Evolutionary conservation across 2,113 vertebrate species (phyloP).

Genomic region (Podarcis raffonei): DNA sequence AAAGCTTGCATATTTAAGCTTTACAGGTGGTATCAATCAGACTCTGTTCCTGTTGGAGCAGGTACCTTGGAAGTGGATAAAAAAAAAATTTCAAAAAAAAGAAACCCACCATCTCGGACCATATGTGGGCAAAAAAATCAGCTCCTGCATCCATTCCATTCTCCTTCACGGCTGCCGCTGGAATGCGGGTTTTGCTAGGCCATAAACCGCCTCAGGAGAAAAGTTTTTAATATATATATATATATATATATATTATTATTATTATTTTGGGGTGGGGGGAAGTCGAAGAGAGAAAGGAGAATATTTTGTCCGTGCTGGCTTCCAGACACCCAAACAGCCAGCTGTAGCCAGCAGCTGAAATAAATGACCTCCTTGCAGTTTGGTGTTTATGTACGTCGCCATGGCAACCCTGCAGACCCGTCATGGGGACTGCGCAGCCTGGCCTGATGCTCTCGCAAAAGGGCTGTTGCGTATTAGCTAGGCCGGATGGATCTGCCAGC

Average conservation of each 20-base stretch:
- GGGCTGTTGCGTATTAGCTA: conserved; percentile 62
- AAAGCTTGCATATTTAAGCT: too few relatives aligned
- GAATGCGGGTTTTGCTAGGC: conserved; percentile 56
- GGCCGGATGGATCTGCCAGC: neutral
- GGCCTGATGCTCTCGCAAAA: conserved; percentile 61
- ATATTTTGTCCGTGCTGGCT: conserved; percentile 75
- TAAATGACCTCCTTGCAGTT: conserved; percentile 75
- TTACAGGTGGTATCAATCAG: rapidly evolving
- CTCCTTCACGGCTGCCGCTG: neutral
- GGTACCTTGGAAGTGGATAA: neutral
- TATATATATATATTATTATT: too few relatives aligned
- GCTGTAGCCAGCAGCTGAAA: conserved; percentile 83
- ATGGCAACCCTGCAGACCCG: conserved; percentile 66
- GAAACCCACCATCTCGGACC: neutral
- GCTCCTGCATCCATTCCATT: neutral
- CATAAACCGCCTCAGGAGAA: conserved; percentile 46
- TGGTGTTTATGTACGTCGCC: conserved; percentile 75
- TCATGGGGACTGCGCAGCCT: conserved; percentile 63
- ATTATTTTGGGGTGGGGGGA: conserved; percentile 53
- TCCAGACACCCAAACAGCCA: conserved; percentile 88
- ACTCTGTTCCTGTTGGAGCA: rapidly evolving
- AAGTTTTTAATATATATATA: too few relatives aligned
- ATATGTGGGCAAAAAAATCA: neutral
- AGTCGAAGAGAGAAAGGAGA: conserved; percentile 51
- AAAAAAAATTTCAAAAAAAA: neutral